These are phyloP conservation scores for Harmothoe impar DNA, from an alignment of 2,888 invertebrate genomes.

Conservation along the genomic window DNA sequence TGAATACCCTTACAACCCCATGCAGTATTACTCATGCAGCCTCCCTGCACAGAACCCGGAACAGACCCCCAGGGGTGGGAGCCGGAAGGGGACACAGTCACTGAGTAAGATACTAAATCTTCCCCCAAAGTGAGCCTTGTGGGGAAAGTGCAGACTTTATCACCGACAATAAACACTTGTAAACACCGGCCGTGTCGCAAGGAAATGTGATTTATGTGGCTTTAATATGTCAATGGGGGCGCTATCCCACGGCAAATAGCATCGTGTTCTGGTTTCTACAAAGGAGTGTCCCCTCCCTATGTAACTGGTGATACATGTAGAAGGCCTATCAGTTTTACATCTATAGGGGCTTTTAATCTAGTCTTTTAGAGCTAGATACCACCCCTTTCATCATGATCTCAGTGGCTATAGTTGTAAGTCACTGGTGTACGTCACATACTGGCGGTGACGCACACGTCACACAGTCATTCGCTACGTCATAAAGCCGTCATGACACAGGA, in stretches of 20 bases:
- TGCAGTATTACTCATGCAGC: not conserved
- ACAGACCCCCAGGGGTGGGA: not conserved
- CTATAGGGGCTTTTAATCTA: not conserved
- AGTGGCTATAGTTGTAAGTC: too few species aligned
- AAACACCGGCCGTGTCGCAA: not conserved
- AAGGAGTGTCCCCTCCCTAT: too few species aligned
- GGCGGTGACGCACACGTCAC: slow-evolving; percentile 32
- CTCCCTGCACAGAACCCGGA: not conserved
- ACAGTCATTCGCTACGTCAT: slow-evolving; percentile 10
- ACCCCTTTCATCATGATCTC: not conserved
- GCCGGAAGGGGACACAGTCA: slow-evolving; percentile 2
- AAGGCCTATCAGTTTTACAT: not conserved
- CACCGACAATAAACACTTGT: not conserved
- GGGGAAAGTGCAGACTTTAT: slow-evolving; percentile 31
- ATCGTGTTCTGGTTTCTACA: too few species aligned
- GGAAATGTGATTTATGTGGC: not conserved
- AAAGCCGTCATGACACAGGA: not conserved
- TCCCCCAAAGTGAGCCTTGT: slow-evolving; percentile 2
- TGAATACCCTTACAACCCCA: not conserved
- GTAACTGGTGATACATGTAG: not conserved
- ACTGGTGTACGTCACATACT: not conserved
- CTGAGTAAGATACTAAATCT: not conserved
- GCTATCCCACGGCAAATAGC: too few species aligned
- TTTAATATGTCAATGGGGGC: not conserved
- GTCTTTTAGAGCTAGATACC: not conserved